These are phyloP conservation scores for Trichonephila clavipes DNA, from an alignment of 1,140 invertebrate species.

Conservation along the genomic window DNA sequence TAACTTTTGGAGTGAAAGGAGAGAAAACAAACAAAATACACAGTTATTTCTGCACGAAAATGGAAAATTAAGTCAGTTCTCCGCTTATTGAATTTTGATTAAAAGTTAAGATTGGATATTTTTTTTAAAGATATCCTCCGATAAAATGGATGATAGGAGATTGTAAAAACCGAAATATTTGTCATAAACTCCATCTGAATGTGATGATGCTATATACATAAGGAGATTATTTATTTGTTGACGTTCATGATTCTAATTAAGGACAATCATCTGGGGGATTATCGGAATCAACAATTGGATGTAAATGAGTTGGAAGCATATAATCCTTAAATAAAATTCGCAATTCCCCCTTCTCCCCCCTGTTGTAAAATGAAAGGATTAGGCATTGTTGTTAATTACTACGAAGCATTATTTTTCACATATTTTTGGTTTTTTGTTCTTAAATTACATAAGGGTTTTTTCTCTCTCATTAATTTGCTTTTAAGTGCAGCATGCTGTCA, in stretches of 20 bases:
- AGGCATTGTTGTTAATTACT: no score
- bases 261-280: not conserved
- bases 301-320: not conserved
- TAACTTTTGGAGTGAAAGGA: not conserved
- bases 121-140: not conserved
- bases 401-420: no score
- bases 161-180: not conserved
- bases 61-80: not conserved
- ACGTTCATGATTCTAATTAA: not conserved
- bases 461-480: no score
- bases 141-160: not conserved
- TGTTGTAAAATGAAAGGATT: not conserved
- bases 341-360: not conserved
- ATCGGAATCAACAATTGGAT: not conserved
- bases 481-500: no score
- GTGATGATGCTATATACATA: not conserved
- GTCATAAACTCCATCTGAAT: not conserved
- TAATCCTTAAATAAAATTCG: not conserved
- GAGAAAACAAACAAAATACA: not conserved
- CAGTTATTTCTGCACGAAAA: not conserved
- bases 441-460: no score
- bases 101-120: not conserved
- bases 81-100: conserved; percentile 7
- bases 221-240: not conserved
- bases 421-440: no score